Percentiles rank a stretch among this genome's conserved stretches.
Conservation (phyloP, 2,888 invertebrate genomes). For the Drosophila parthenogenetica region DNA sequence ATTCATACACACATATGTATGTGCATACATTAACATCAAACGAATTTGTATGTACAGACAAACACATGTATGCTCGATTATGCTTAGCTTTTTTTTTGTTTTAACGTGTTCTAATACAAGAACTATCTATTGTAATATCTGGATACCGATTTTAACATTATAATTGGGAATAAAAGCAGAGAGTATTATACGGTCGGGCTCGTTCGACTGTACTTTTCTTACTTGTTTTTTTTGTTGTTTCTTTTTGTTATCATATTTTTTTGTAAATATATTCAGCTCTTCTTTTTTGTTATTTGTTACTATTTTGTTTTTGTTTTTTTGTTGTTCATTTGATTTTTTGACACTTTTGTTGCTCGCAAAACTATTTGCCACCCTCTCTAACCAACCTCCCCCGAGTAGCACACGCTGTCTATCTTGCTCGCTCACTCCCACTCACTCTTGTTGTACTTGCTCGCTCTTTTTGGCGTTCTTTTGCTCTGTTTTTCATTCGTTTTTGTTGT, state of each 20-base stretch:
- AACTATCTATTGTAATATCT: no score
- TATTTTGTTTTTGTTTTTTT: slow-evolving; percentile 1
- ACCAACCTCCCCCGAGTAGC: background rate
- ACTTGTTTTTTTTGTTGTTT: no score
- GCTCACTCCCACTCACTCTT: background rate
- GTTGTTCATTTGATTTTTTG: slow-evolving; percentile 20
- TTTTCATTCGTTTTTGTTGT: slow-evolving; percentile 42
- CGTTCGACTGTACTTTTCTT: no score
- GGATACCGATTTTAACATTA: no score
- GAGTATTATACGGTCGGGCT: no score
- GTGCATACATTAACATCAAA: no score
- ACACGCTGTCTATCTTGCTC: slow-evolving; percentile 4
- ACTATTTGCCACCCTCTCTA: slow-evolving; percentile 36
- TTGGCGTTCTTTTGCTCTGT: slow-evolving; percentile 46
- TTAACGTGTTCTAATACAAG: no score
- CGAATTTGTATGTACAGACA: no score
- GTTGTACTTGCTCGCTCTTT: slow-evolving; percentile 26
- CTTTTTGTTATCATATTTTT: slow-evolving; percentile 9
- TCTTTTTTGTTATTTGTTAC: slow-evolving; percentile 14
- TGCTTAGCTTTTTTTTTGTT: no score
- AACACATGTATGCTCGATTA: no score
- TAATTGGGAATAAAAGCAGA: no score
- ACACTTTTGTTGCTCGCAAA: slow-evolving; percentile 27
- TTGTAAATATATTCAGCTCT: slow-evolving; percentile 26
- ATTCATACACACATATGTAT: no score